These are phyloP conservation scores for Zoanthus sansibaricus DNA, from an alignment of 92 coral and sea anemone species.

Conservation along the genomic window DNA sequence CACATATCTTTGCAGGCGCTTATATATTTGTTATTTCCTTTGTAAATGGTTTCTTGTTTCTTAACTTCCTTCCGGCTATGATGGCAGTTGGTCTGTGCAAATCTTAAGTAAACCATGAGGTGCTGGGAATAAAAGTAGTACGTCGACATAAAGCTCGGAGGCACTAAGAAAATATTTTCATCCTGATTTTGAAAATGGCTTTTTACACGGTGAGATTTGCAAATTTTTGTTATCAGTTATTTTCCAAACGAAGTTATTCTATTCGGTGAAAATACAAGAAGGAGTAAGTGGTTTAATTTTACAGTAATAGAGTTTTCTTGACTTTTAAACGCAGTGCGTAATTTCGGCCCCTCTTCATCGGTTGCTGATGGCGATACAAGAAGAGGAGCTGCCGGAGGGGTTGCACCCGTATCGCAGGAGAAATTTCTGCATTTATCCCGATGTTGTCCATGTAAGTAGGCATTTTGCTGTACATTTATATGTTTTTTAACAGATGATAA, in stretches of 20 bases:
- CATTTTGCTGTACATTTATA: conserved; percentile 1
- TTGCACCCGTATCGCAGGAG: neutral
- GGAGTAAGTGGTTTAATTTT: neutral
- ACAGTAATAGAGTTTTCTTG: neutral
- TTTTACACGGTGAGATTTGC: neutral
- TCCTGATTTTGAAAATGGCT: neutral
- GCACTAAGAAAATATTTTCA: neutral
- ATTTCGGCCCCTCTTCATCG: conserved; percentile 8
- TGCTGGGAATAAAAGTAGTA: neutral
- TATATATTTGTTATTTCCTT: too few relatives aligned
- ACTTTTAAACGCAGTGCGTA: neutral
- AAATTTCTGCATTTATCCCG: neutral
- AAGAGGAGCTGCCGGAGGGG: conserved; percentile 1
- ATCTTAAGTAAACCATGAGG: neutral
- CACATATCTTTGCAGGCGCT: too few relatives aligned
- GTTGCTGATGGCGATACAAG: neutral
- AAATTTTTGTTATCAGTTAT: neutral
- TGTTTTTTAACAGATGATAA: neutral
- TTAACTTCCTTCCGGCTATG: neutral
- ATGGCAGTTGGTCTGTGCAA: neutral
- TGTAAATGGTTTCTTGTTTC: neutral
- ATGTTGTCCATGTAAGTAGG: neutral
- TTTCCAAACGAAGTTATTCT: neutral
- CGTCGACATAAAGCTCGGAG: neutral
- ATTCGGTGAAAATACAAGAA: neutral